phyloP scores from a whole-genome alignment of 1,140 invertebrate genomes.

The Halesus radiatus region DNA sequence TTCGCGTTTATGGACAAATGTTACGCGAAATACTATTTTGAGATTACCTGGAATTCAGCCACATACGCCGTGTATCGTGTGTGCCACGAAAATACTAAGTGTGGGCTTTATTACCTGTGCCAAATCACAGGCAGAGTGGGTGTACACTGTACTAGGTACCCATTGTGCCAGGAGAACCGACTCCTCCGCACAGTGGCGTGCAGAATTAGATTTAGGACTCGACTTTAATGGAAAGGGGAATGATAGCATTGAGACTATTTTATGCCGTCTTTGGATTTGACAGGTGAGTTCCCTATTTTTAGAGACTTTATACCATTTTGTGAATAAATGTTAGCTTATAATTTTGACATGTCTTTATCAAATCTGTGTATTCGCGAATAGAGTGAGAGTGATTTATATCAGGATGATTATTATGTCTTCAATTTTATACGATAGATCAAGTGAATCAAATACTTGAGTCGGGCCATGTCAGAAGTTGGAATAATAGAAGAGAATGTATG shows the following conservation, averaged over 20 bases:
- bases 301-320: too few species aligned
- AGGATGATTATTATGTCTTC: too few species aligned
- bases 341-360: too few species aligned
- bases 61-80: neutral
- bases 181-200: conserved; percentile 9
- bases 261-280: too few species aligned
- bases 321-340: too few species aligned
- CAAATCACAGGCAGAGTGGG: conserved; percentile 40
- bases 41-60: neutral
- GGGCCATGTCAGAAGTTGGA: too few species aligned
- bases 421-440: too few species aligned
- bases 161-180: conserved; percentile 4
- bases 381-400: too few species aligned
- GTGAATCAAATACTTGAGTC: too few species aligned
- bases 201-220: neutral
- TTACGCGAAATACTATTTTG: neutral
- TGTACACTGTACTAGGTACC: neutral
- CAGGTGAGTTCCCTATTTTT: too few species aligned
- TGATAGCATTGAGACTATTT: neutral
- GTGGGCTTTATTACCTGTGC: conserved; percentile 49
- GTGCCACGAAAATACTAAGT: conserved; percentile 17
- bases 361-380: too few species aligned
- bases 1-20: neutral
- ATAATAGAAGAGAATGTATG: too few species aligned
- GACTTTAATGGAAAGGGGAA: conserved; percentile 3